A percentile compares a stretch with the other conserved stretches of the same genome.
Conservation (phyloP, 2,797 vertebrate genomes). For the Sebastes steindachneri region DNA sequence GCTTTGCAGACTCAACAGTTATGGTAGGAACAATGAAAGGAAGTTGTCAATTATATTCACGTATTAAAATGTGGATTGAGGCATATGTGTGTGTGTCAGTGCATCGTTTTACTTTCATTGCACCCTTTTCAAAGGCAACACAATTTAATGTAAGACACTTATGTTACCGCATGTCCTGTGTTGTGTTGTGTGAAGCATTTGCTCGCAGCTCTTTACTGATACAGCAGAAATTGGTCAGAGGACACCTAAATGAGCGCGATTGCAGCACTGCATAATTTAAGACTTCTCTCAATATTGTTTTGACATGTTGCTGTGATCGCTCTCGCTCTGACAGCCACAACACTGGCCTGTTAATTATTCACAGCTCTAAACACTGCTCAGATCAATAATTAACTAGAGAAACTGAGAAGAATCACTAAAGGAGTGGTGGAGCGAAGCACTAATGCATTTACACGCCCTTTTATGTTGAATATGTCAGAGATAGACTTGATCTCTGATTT, state of each 20-base stretch:
- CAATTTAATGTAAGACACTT: neutral
- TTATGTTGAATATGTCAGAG: slow-evolving; percentile 14
- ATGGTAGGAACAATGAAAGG: neutral
- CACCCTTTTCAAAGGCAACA: neutral
- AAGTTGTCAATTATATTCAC: neutral
- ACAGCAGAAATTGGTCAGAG: slow-evolving; percentile 45
- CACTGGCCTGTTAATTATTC: slow-evolving; percentile 76
- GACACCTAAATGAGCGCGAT: slow-evolving; percentile 56
- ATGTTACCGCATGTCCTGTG: neutral
- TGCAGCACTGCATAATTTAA: slow-evolving; percentile 76
- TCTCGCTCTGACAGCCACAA: slow-evolving; percentile 62
- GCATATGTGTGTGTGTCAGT: neutral
- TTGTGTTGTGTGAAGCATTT: neutral
- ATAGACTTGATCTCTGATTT: slow-evolving; percentile 23
- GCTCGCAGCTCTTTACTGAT: slow-evolving; percentile 11
- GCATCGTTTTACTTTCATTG: neutral
- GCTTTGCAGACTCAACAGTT: neutral
- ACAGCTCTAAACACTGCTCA: slow-evolving; percentile 66
- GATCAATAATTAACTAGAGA: slow-evolving; percentile 77
- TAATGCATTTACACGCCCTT: slow-evolving; percentile 19
- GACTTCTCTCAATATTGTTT: slow-evolving; percentile 75
- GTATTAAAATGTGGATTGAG: neutral
- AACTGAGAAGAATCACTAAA: slow-evolving; percentile 55
- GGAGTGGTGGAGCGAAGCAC: slow-evolving; percentile 9
- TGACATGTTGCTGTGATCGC: slow-evolving; percentile 63